Percentiles rank a stretch among this genome's conserved stretches.
Conservation (phyloP, 2,888 invertebrate genomes). For the Eilema griseolum region DNA sequence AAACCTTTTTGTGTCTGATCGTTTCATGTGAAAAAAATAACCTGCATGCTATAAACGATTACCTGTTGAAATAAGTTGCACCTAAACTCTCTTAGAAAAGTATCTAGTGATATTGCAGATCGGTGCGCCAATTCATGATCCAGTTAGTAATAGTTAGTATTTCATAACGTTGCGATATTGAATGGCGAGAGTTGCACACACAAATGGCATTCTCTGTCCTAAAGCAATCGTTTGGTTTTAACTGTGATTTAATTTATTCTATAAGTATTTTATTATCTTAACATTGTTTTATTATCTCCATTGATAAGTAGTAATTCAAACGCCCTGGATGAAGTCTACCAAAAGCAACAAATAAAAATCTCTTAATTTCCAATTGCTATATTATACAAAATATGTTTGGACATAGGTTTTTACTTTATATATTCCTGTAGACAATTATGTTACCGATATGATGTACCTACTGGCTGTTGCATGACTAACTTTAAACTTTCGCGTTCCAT, state of each 20-base stretch:
- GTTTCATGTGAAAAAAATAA: background rate
- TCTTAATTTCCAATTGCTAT: background rate
- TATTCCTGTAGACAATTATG: background rate
- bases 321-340: no score
- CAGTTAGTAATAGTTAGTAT: slow-evolving; percentile 63
- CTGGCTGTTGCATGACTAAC: no score
- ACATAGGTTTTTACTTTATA: background rate
- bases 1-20: slow-evolving; percentile 21
- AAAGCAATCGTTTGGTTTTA: slow-evolving; percentile 52
- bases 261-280: slow-evolving; percentile 6
- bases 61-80: slow-evolving; percentile 18
- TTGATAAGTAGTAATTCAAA: background rate
- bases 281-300: background rate
- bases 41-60: slow-evolving; percentile 1
- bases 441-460: background rate
- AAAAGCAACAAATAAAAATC: background rate
- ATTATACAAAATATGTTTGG: background rate
- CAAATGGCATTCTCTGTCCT: slow-evolving; percentile 66
- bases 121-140: slow-evolving; percentile 71
- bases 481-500: no score
- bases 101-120: slow-evolving; percentile 60
- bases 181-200: slow-evolving; percentile 68
- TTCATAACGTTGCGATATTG: slow-evolving; percentile 79
- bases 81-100: slow-evolving; percentile 28
- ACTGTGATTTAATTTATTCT: slow-evolving; percentile 25